Conservation (phyloP, 2,888 invertebrate species). For the Byasa hedistus region DNA sequence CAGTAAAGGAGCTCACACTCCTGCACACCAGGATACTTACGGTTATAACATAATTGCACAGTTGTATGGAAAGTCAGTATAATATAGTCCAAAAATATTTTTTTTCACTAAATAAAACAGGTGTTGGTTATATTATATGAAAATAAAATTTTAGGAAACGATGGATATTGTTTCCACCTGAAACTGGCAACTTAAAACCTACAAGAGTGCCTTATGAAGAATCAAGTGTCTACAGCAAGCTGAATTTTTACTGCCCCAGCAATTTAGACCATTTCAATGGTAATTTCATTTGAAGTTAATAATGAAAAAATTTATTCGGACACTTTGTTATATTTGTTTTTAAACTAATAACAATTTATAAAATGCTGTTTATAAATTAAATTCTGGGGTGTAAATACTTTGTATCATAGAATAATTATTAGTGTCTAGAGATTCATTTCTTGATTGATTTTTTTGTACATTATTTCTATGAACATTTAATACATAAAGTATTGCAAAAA, state of each 20-base stretch:
- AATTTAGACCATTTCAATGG: constrained; percentile 71
- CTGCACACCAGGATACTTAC: constrained; percentile 96
- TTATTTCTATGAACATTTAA: too few relatives aligned
- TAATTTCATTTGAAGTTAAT: constrained; percentile 41
- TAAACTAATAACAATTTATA: too few relatives aligned
- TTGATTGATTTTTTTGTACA: too few relatives aligned
- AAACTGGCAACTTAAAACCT: constrained; percentile 84
- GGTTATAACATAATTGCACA: constrained; percentile 96
- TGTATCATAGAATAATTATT: too few relatives aligned
- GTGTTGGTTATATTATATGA: not conserved
- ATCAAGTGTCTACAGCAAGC: constrained; percentile 93
- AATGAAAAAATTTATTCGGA: not conserved
- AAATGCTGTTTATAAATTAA: too few relatives aligned
- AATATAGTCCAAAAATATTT: too few relatives aligned
- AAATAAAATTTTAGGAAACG: constrained; percentile 84
- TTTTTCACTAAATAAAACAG: too few relatives aligned
- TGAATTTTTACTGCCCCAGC: constrained; percentile 87
- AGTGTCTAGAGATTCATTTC: too few relatives aligned
- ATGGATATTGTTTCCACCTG: constrained; percentile 95
- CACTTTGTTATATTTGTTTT: too few relatives aligned
- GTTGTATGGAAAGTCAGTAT: constrained; percentile 88
- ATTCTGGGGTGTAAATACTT: too few relatives aligned
- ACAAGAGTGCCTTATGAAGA: constrained; percentile 97
- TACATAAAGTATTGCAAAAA: too few relatives aligned
- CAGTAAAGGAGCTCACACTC: constrained; percentile 92